Evolutionary conservation across 2,797 vertebrate genomes (phyloP).

Genomic region (Salarias fasciatus): DNA sequence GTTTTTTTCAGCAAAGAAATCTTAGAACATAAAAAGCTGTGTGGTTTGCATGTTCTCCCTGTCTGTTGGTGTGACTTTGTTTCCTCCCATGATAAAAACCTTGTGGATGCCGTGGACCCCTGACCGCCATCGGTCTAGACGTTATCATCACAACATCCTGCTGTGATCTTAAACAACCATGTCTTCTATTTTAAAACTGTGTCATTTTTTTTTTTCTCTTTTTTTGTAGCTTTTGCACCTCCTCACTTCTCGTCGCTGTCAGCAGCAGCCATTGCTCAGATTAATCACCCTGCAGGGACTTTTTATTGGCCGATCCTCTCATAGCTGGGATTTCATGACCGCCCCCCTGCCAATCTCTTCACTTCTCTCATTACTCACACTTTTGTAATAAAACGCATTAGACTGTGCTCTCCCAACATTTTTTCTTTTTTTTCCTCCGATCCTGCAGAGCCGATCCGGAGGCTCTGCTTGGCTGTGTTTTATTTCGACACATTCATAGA

Average conservation of each 20-base stretch:
- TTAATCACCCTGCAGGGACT: conserved; percentile 73
- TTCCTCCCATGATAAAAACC: no score
- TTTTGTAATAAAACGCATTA: conserved; percentile 81
- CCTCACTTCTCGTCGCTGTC: conserved; percentile 55
- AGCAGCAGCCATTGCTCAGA: conserved; percentile 61
- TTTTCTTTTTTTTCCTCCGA: conserved; percentile 8
- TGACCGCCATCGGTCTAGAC: no score
- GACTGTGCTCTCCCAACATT: conserved; percentile 70
- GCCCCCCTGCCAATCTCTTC: conserved; percentile 48
- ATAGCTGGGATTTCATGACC: conserved; percentile 67
- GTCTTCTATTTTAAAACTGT: conserved; percentile 9
- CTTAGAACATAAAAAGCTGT: no score
- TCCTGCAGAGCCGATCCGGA: conserved; percentile 62
- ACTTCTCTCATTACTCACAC: conserved; percentile 71
- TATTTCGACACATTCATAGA: conserved; percentile 68
- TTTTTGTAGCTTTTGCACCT: conserved; percentile 13
- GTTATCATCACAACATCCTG: no score
- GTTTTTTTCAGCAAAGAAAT: no score
- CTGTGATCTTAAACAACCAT: background rate
- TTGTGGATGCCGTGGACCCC: no score
- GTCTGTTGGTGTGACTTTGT: no score
- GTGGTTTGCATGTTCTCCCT: no score
- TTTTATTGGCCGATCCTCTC: conserved; percentile 76
- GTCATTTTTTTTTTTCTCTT: background rate
- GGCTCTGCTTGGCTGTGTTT: conserved; percentile 75